Conservation (phyloP, 2,888 invertebrate genomes). For the Drosophila bunnanda region DNA sequence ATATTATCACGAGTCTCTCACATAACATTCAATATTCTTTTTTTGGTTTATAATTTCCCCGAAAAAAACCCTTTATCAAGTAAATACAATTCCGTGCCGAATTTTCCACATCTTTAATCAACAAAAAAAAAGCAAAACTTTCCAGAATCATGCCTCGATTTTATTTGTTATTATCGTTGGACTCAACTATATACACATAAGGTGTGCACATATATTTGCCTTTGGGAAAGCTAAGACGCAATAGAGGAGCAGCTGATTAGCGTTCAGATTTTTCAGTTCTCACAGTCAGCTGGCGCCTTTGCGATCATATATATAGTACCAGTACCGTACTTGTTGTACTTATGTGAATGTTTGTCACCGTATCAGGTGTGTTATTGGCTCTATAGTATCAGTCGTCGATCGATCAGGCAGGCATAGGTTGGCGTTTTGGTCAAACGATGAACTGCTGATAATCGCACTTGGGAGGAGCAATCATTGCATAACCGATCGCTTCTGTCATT, state of each 20-base stretch:
- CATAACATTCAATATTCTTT: neutral
- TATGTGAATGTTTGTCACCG: constrained; percentile 9
- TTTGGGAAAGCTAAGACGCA: constrained; percentile 62
- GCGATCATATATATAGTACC: constrained; percentile 7
- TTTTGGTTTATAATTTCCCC: neutral
- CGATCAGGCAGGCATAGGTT: constrained; percentile 5
- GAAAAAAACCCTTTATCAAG: neutral
- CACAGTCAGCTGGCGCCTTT: constrained; percentile 35
- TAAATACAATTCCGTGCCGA: neutral
- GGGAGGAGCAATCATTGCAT: constrained; percentile 44
- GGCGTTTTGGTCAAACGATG: constrained; percentile 35
- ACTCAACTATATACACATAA: neutral
- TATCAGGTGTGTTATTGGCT: constrained; percentile 40
- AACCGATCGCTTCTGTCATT: constrained; percentile 63
- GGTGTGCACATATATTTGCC: constrained; percentile 6
- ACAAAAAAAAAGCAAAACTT: constrained; percentile 18
- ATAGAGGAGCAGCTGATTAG: constrained; percentile 65
- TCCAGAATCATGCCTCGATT: constrained; percentile 19
- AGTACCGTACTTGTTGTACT: neutral
- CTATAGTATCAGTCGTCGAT: constrained; percentile 28
- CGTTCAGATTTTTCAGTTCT: constrained; percentile 52
- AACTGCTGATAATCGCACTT: constrained; percentile 57
- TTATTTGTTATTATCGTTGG: constrained; percentile 1
- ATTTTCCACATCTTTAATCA: constrained; percentile 16
- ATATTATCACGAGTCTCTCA: too few species aligned